Evolutionary conservation across 1,140 invertebrate species (phyloP).

Genomic region (Tetranychus cinnabarinus): DNA sequence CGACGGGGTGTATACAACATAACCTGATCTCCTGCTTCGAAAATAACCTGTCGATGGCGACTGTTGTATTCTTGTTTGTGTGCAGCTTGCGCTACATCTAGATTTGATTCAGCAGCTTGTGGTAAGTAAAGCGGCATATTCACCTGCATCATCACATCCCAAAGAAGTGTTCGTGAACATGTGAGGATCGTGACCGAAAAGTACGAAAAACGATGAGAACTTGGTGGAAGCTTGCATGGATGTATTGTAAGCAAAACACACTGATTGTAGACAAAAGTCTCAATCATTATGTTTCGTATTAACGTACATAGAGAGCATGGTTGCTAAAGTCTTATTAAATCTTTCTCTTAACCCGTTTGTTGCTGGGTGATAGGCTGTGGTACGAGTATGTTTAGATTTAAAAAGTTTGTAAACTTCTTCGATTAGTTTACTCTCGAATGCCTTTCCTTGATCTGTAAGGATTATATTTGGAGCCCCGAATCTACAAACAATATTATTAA

Average conservation of each 20-base stretch:
- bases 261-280: too few relatives aligned
- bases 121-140: too few relatives aligned
- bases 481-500: constrained; percentile 16
- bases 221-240: constrained; percentile 11
- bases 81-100: neutral
- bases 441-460: constrained; percentile 10
- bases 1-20: neutral
- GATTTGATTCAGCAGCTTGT: neutral
- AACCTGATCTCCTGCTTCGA: neutral
- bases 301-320: constrained; percentile 16
- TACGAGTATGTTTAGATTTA: constrained; percentile 9
- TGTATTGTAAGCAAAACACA: constrained; percentile 7
- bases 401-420: constrained; percentile 1
- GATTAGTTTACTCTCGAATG: constrained; percentile 1
- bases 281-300: constrained; percentile 13
- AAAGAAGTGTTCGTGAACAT: neutral
- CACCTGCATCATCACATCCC: neutral
- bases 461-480: constrained; percentile 18
- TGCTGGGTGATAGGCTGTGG: constrained; percentile 11
- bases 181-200: constrained; percentile 14
- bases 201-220: constrained; percentile 12
- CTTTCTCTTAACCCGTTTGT: constrained; percentile 13
- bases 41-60: neutral
- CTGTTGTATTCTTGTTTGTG: neutral
- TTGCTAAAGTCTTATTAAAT: constrained; percentile 13